phyloP scores from a whole-genome alignment of 2,113 vertebrate species.

The Sinocyclocheilus grahami region DNA sequence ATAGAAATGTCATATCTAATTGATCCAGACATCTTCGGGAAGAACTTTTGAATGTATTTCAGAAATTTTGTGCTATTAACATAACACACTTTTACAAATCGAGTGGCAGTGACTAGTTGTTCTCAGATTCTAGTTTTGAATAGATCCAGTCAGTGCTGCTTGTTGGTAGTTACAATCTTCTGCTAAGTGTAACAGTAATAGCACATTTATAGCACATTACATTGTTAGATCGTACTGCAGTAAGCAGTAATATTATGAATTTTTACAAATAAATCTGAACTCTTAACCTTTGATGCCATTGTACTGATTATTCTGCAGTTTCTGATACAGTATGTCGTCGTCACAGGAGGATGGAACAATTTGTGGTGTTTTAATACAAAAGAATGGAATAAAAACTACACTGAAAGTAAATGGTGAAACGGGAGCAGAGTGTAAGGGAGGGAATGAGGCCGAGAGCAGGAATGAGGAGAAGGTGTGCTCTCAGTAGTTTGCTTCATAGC shows the following conservation, averaged over 20 bases:
- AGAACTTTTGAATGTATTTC: background rate
- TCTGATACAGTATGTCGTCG: background rate
- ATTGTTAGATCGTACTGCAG: too few species aligned
- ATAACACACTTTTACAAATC: too few species aligned
- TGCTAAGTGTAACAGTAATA: too few species aligned
- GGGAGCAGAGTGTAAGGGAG: background rate
- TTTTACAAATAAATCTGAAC: too few species aligned
- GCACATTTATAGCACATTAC: too few species aligned
- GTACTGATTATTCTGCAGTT: background rate
- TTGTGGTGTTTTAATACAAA: background rate
- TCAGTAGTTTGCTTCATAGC: constrained; percentile 26
- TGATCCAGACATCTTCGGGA: background rate
- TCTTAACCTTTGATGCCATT: too few species aligned
- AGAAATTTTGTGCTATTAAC: background rate
- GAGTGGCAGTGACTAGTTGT: too few species aligned
- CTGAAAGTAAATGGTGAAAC: background rate
- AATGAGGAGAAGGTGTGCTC: constrained; percentile 17
- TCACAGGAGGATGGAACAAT: background rate
- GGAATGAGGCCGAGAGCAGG: background rate
- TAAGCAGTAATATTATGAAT: too few species aligned
- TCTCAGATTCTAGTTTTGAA: too few species aligned
- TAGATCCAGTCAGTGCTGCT: too few species aligned
- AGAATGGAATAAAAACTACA: background rate
- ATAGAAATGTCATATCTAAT: background rate
- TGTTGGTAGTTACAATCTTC: too few species aligned